Evolutionary conservation across 2,113 vertebrate genomes (phyloP).

Genomic region (Rostratula benghalensis): DNA sequence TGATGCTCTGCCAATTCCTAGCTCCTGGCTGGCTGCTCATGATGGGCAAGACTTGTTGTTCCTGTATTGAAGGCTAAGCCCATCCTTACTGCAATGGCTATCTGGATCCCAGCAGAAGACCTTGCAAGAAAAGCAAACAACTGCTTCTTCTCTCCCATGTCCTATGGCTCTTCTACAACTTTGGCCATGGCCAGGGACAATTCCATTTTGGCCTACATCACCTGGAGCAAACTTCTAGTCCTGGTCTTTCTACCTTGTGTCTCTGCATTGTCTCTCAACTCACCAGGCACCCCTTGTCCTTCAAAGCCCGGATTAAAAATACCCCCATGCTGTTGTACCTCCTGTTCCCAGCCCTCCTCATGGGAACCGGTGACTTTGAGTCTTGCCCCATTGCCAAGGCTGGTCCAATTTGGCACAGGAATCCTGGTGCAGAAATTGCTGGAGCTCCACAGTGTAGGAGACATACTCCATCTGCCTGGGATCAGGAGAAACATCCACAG

Average conservation of each 20-base stretch:
- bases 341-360: background rate
- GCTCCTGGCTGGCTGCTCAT: background rate
- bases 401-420: background rate
- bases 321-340: background rate
- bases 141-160: background rate
- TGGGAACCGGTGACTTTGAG: background rate
- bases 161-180: background rate
- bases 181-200: background rate
- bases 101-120: background rate
- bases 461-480: background rate
- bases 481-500: background rate
- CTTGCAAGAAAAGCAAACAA: background rate
- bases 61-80: background rate
- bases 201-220: background rate
- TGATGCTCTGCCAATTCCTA: background rate
- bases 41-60: background rate
- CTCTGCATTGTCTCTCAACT: background rate
- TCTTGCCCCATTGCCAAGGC: rapidly evolving
- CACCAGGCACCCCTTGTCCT: background rate
- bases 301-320: background rate
- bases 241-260: background rate
- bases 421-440: background rate
- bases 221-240: background rate
- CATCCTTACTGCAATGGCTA: background rate
- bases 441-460: background rate